Percentiles rank a stretch among this genome's conserved stretches.
Evolutionary conservation across 2,888 invertebrate genomes (phyloP).

Genomic region (Apocheima hispidaria): DNA sequence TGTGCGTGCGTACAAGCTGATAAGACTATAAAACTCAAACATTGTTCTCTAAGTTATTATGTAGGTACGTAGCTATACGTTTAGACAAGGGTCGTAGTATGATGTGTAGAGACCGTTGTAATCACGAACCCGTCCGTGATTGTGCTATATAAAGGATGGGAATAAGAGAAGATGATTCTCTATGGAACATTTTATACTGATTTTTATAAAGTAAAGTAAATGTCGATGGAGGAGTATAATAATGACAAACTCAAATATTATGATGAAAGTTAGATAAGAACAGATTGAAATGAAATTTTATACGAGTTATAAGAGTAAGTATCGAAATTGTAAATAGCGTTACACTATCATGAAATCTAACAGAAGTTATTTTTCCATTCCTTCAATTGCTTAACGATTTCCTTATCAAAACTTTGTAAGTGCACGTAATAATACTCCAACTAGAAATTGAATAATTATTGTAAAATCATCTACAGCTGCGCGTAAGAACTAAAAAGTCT

Average conservation of each 20-base stretch:
- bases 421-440: background rate
- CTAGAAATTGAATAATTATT: background rate
- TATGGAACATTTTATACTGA: slow-evolving; percentile 51
- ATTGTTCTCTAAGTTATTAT: slow-evolving; percentile 40
- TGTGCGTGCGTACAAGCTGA: slow-evolving; percentile 35
- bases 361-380: slow-evolving; percentile 20
- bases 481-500: slow-evolving; percentile 37
- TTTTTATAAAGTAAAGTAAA: slow-evolving; percentile 42
- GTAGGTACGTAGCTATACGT: slow-evolving; percentile 35
- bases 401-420: background rate
- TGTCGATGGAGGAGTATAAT: background rate
- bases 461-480: background rate
- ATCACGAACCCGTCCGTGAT: slow-evolving; percentile 81
- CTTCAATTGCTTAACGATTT: slow-evolving; percentile 23
- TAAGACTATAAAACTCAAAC: slow-evolving; percentile 41
- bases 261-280: background rate
- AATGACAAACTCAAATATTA: background rate
- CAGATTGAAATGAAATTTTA: slow-evolving; percentile 7
- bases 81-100: slow-evolving; percentile 42
- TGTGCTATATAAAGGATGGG: slow-evolving; percentile 63
- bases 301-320: background rate
- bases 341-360: background rate
- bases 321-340: background rate
- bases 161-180: slow-evolving; percentile 45
- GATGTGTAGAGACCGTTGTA: slow-evolving; percentile 52